A percentile compares a stretch with the other conserved stretches of the same genome.
phyloP scores from a whole-genome alignment of 1,140 invertebrate species.

The Diprion similis region DNA sequence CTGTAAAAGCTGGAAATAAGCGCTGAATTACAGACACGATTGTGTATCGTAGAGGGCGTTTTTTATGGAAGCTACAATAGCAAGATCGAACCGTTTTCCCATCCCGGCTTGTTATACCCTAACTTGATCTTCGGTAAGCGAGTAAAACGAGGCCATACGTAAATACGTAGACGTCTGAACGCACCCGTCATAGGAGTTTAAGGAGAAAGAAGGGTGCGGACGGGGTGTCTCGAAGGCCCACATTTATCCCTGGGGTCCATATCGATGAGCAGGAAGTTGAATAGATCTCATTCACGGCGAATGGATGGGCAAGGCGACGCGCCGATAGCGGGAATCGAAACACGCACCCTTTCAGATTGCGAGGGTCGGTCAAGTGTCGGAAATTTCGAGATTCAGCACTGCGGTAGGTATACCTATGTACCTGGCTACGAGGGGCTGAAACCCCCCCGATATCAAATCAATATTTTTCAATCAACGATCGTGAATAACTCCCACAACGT shows the following conservation, averaged over 20 bases:
- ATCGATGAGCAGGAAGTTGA: conserved; percentile 1
- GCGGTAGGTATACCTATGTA: too few relatives aligned
- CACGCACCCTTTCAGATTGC: conserved; percentile 3
- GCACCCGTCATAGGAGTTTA: too few relatives aligned
- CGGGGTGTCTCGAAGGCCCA: background rate
- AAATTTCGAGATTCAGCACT: background rate
- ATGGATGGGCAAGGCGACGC: background rate
- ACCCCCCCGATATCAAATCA: background rate
- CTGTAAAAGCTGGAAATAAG: too few relatives aligned
- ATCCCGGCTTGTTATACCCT: too few relatives aligned
- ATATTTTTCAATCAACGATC: conserved; percentile 6
- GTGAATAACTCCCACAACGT: background rate
- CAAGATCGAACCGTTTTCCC: too few relatives aligned
- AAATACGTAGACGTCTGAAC: too few relatives aligned
- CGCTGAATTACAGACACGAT: too few relatives aligned
- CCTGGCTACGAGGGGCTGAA: background rate
- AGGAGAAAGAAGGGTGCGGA: too few relatives aligned
- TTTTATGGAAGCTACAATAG: too few relatives aligned
- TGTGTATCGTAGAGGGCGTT: too few relatives aligned
- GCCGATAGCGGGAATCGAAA: conserved; percentile 6
- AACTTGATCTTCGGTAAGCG: too few relatives aligned
- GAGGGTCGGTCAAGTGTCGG: background rate
- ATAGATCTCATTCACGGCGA: background rate
- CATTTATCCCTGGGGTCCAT: background rate
- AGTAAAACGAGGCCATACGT: too few relatives aligned